phyloP scores from a whole-genome alignment of 1,140 invertebrate species.

The Atta texana region DNA sequence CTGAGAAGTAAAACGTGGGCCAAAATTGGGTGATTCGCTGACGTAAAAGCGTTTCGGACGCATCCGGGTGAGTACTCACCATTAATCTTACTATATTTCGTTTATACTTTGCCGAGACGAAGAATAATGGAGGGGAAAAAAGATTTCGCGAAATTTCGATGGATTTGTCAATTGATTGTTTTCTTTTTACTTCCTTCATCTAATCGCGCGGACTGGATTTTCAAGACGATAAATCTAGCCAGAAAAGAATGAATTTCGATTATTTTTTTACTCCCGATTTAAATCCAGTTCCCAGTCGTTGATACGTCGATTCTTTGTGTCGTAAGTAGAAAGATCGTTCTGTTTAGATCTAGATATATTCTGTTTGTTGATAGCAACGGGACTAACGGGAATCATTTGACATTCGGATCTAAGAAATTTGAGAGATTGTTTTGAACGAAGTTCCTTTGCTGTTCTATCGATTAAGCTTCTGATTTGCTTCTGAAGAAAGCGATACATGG shows the following conservation, averaged over 20 bases:
- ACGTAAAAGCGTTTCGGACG: slow-evolving; percentile 81
- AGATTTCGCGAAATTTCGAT: not conserved
- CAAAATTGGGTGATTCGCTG: slow-evolving; percentile 81
- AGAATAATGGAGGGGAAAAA: not conserved
- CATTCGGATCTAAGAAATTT: not conserved
- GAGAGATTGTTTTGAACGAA: not conserved
- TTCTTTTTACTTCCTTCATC: not conserved
- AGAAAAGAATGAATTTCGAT: not conserved
- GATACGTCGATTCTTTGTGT: not conserved
- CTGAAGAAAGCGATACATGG: not conserved
- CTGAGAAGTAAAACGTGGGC: slow-evolving; percentile 66
- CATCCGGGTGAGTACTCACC: slow-evolving; percentile 82
- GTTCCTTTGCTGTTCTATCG: not conserved
- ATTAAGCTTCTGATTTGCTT: not conserved
- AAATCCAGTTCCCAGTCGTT: not conserved
- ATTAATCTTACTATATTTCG: not conserved
- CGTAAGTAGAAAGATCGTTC: not conserved
- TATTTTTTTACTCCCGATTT: not conserved
- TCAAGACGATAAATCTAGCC: too few relatives aligned
- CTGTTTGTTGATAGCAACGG: too few relatives aligned
- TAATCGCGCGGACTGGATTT: not conserved
- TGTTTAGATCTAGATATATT: too few relatives aligned
- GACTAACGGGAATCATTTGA: not conserved
- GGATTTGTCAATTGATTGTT: not conserved
- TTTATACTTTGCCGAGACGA: not conserved